These are phyloP conservation scores for Perca schrenkii DNA, from an alignment of 2,113 vertebrate genomes.

Conservation along the genomic window DNA sequence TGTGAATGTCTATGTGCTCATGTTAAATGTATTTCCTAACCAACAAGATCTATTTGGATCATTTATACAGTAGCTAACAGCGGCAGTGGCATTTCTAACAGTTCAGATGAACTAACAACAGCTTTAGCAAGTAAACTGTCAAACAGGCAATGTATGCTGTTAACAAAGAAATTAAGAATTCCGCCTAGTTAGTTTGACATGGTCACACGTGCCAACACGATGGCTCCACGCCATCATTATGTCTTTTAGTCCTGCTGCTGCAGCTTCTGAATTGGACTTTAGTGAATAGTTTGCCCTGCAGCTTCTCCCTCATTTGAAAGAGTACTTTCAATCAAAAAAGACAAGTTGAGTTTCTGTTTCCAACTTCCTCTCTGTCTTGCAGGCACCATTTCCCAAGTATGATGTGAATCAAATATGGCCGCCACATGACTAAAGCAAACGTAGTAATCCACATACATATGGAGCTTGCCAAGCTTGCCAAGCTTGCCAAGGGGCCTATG, in stretches of 20 bases:
- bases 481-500: conserved; percentile 14
- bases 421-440: conserved; percentile 38
- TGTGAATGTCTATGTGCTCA: neutral
- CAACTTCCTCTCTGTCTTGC: conserved; percentile 39
- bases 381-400: conserved; percentile 3
- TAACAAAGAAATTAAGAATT: neutral
- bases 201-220: neutral
- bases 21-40: neutral
- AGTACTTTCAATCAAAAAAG: conserved; percentile 21
- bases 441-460: conserved; percentile 29
- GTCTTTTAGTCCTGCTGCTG: conserved; percentile 11
- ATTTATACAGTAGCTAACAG: neutral
- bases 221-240: neutral
- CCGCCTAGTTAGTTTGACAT: conserved; percentile 7
- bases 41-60: neutral
- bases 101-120: neutral
- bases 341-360: conserved; percentile 24
- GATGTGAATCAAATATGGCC: conserved; percentile 5
- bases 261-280: conserved; percentile 9
- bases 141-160: conserved; percentile 10
- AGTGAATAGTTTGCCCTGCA: conserved; percentile 16
- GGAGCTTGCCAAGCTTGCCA: neutral
- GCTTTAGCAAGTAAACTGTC: conserved; percentile 7
- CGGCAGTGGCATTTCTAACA: neutral
- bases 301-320: conserved; percentile 5